Percentiles rank a stretch among this genome's conserved stretches.
Conservation (phyloP, 2,888 invertebrate species). For the Eledona agricola region DNA sequence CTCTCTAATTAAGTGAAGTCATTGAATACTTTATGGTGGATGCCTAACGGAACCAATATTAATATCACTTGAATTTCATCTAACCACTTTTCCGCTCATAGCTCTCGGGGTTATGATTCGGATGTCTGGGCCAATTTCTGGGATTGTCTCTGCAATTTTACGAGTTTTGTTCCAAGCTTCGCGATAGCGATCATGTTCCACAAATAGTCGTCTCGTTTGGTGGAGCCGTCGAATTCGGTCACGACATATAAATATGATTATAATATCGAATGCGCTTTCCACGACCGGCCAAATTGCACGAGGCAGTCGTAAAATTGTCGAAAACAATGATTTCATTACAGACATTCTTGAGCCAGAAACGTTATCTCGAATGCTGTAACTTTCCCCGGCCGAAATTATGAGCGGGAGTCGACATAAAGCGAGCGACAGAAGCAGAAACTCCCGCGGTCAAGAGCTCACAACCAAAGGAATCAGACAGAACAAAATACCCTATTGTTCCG, state of each 20-base stretch:
- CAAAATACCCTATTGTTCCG: constrained; percentile 55
- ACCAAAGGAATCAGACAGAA: constrained; percentile 47
- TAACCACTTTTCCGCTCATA: no score
- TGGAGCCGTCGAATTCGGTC: no score
- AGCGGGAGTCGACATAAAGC: constrained; percentile 48
- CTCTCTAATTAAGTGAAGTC: constrained; percentile 55
- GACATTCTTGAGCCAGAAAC: constrained; percentile 52
- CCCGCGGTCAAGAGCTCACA: constrained; percentile 26
- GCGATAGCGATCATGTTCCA: no score
- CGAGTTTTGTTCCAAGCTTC: no score
- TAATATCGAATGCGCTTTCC: no score
- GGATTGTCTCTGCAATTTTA: no score
- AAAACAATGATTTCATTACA: constrained; percentile 51
- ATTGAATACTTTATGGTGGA: constrained; percentile 49
- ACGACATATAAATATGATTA: no score
- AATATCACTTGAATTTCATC: constrained; percentile 49
- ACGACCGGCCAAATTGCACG: constrained; percentile 20
- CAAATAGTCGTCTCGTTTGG: no score
- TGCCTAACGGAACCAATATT: constrained; percentile 56
- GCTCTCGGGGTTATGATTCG: no score
- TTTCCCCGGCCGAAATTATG: constrained; percentile 53
- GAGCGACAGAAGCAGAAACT: constrained; percentile 43
- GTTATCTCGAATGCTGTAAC: constrained; percentile 49
- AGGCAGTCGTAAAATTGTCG: constrained; percentile 47
- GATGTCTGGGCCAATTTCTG: no score